Percentiles rank a stretch among this genome's conserved stretches.
phyloP scores from a whole-genome alignment of 1,140 invertebrate species.

The Drosophila ironensis region DNA sequence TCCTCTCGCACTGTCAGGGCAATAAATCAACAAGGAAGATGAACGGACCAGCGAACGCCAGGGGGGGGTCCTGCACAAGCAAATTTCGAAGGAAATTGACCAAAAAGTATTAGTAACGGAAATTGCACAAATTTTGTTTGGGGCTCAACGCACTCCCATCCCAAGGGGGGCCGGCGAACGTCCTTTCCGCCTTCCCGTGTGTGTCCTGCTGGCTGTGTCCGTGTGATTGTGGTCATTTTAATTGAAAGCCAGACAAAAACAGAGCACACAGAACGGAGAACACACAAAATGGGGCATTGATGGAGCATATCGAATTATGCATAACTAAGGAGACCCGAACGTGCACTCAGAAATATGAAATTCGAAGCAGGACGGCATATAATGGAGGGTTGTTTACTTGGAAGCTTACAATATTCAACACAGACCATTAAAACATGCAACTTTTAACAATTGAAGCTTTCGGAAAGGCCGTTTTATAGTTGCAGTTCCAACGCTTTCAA shows the following conservation, averaged over 20 bases:
- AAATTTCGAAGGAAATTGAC: slow-evolving; percentile 68
- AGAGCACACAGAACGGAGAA: slow-evolving; percentile 6
- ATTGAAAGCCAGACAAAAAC: slow-evolving; percentile 74
- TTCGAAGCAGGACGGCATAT: background rate
- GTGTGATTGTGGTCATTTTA: slow-evolving; percentile 61
- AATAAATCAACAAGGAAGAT: slow-evolving; percentile 69
- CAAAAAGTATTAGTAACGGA: slow-evolving; percentile 78
- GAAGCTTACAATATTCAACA: no score
- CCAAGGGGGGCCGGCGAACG: slow-evolving; percentile 9
- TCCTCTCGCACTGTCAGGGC: slow-evolving; percentile 25
- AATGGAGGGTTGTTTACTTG: background rate
- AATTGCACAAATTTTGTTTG: slow-evolving; percentile 71
- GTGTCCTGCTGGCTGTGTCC: slow-evolving; percentile 1
- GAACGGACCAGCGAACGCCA: slow-evolving; percentile 15
- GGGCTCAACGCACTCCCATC: slow-evolving; percentile 21
- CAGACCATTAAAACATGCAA: no score
- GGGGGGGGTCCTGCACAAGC: slow-evolving; percentile 37
- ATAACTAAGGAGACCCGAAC: slow-evolving; percentile 20
- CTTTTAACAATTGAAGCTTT: no score
- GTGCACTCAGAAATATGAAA: slow-evolving; percentile 9
- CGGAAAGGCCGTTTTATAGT: no score
- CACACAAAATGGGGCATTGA: slow-evolving; percentile 56
- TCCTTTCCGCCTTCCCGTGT: background rate
- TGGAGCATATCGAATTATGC: slow-evolving; percentile 74
- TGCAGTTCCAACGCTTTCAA: no score